Percentiles rank a stretch among this genome's conserved stretches.
phyloP scores from a whole-genome alignment of 2,113 vertebrate genomes.

The Rhodinocichla rosea region DNA sequence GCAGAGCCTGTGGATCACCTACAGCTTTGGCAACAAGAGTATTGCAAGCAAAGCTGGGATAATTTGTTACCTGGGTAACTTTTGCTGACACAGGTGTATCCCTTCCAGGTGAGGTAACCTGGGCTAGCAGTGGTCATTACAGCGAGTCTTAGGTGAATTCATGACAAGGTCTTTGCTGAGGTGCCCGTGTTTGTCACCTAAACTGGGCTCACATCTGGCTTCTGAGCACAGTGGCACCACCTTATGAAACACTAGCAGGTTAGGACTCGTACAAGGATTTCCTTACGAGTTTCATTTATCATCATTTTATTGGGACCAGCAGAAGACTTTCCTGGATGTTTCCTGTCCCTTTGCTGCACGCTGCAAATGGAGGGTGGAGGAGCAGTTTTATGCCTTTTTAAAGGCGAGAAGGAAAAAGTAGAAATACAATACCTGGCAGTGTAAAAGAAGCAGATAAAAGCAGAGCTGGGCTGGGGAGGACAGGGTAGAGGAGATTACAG shows the following conservation, averaged over 20 bases:
- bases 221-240: not conserved
- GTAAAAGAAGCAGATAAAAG: not conserved
- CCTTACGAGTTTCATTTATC: not conserved
- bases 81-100: not conserved
- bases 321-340: not conserved
- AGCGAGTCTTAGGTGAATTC: not conserved
- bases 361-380: not conserved
- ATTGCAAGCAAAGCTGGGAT: not conserved
- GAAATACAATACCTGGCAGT: not conserved
- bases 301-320: not conserved
- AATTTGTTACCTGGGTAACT: not conserved
- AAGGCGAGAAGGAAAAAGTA: not conserved
- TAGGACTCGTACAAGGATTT: not conserved
- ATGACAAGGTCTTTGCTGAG: not conserved
- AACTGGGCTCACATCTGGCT: not conserved
- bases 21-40: not conserved
- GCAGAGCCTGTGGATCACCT: not conserved
- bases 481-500: not conserved
- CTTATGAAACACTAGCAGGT: not conserved
- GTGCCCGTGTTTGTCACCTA: not conserved
- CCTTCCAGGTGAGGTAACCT: not conserved
- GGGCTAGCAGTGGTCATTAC: not conserved
- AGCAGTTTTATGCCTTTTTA: not conserved
- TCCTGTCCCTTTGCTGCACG: not conserved
- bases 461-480: not conserved